phyloP scores from a whole-genome alignment of 1,140 invertebrate genomes.

The Zaprionus ghesquierei region DNA sequence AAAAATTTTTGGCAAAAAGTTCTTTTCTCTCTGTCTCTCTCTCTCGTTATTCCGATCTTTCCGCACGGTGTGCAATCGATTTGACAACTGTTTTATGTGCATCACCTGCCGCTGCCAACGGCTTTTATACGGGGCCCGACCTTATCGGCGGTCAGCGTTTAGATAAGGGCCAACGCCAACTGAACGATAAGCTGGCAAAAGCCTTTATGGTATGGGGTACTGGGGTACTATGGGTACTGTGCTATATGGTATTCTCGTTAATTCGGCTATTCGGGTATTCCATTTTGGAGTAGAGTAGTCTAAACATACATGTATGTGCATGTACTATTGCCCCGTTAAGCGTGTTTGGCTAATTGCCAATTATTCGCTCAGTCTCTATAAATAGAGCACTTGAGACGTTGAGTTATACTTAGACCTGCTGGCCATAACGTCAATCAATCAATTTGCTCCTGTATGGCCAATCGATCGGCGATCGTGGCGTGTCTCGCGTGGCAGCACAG shows the following conservation, averaged over 20 bases:
- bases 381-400: constrained; percentile 41
- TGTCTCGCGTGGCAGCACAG: constrained; percentile 8
- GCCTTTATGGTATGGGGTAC: neutral
- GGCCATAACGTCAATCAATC: constrained; percentile 20
- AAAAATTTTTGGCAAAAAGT: neutral
- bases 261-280: neutral
- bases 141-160: constrained; percentile 66
- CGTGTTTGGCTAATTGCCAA: constrained; percentile 46
- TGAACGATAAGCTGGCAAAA: constrained; percentile 65
- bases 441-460: constrained; percentile 5
- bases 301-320: neutral
- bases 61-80: constrained; percentile 37
- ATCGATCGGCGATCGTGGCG: neutral
- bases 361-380: constrained; percentile 60
- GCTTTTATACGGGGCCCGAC: constrained; percentile 55
- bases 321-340: too few relatives aligned
- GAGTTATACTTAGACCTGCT: constrained; percentile 28
- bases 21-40: neutral
- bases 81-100: constrained; percentile 44
- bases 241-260: too few relatives aligned
- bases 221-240: neutral
- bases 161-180: constrained; percentile 51
- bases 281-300: too few relatives aligned
- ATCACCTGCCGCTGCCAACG: constrained; percentile 22
- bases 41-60: neutral